These are phyloP conservation scores for Apodemus speciosus DNA, from an alignment of 2,113 vertebrate species.

Conservation along the genomic window DNA sequence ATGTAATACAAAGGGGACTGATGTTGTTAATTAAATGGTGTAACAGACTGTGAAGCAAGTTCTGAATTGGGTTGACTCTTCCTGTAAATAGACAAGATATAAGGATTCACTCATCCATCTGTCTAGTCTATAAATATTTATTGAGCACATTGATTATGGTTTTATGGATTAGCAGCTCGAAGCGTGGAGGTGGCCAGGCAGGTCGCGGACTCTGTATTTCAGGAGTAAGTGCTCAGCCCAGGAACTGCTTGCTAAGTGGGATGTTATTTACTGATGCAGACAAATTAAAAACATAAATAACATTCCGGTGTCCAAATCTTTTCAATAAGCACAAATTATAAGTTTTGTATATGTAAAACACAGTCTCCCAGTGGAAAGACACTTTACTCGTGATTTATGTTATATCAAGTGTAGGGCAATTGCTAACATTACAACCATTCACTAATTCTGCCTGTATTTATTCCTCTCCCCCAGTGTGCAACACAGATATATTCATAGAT, in stretches of 20 bases:
- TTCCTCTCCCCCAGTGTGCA: neutral
- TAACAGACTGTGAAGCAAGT: conserved; percentile 33
- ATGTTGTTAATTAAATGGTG: conserved; percentile 60
- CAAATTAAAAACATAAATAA: conserved; percentile 88
- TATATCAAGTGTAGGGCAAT: conserved; percentile 35
- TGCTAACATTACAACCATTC: conserved; percentile 60
- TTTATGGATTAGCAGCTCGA: conserved; percentile 56
- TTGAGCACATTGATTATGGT: conserved; percentile 63
- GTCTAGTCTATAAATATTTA: conserved; percentile 67
- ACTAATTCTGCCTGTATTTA: conserved; percentile 49
- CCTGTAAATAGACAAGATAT: conserved; percentile 61
- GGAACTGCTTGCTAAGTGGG: conserved; percentile 54
- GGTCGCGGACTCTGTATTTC: conserved; percentile 61
- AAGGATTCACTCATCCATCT: conserved; percentile 46
- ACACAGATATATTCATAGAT: conserved; percentile 26
- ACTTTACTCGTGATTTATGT: conserved; percentile 80
- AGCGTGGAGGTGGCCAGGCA: conserved; percentile 38
- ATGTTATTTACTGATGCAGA: conserved; percentile 82
- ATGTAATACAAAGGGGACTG: conserved; percentile 36
- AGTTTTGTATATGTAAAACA: conserved; percentile 85
- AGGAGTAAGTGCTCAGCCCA: conserved; percentile 59
- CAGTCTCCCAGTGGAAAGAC: conserved; percentile 70
- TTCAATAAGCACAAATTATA: conserved; percentile 86
- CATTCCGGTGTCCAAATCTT: conserved; percentile 78
- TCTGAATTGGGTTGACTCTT: conserved; percentile 58